Evolutionary conservation across 2,113 vertebrate genomes (phyloP), one percentile per base, ranked within the genome.

Genomic region (Cyprinus carpio): DNA sequence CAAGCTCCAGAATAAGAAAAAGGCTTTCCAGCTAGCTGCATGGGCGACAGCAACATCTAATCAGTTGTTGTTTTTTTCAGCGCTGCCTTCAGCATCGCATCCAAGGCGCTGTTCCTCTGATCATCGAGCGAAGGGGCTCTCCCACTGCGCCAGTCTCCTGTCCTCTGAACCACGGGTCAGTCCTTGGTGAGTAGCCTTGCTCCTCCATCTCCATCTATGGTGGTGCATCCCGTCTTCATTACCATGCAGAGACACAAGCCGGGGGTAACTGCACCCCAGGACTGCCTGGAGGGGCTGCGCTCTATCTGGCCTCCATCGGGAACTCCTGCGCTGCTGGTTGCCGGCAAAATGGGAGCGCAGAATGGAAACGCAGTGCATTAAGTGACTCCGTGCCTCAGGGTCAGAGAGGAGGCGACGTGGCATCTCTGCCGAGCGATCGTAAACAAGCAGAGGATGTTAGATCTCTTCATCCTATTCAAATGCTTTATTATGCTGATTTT

Each of bases 371-470:
- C 27, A 51, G 78, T 58, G 34, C 71, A 91, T 92, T 91, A 90
- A 93, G 93, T 93, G 93, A 94, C 93, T 93, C 74, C 43, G 87
- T 90, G 94, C 95, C 95, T 94, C 92, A 81, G 92, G 93, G 94
- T 94, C 94, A 94, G 89, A 89, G 90, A 83, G 89, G 91, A 86
- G 89, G 89, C 89, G 90, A 87, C 77, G 90, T 89, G 89, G 92
- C 91, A 56, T 81, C 67, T 89, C 90, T 85, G 81, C 88, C 25
- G 58, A 51, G 85, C 49, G 78, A 46, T 89, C 86, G 91, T 93
- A 94, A 94, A 95, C 93, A 94, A 93, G 89, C 89, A 88, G 86
- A 89, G 90, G 62, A 86, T 91, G 92, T 93, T 91, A 92, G 92
- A 94, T 94, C 92, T 93, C 86, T 90, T 93, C 91, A 92, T 92